Percentiles rank a stretch among this genome's conserved stretches.
phyloP scores from a whole-genome alignment of 1,140 invertebrate genomes.

The Fopius arisanus region DNA sequence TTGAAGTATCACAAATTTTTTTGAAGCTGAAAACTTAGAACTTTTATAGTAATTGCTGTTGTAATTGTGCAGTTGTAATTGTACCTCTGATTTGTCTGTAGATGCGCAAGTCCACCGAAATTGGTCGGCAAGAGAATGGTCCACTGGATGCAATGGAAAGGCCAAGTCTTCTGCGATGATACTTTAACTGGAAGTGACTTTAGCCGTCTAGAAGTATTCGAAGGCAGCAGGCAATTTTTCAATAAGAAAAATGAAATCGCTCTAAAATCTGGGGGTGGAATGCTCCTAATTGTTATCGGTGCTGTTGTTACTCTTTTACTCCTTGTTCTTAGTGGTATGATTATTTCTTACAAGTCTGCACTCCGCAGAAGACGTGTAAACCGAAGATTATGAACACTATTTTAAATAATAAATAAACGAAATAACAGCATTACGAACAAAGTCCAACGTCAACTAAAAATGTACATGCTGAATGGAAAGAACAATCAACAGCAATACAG shows the following conservation, averaged over 20 bases:
- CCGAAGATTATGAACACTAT: conserved; percentile 34
- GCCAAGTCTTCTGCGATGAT: conserved; percentile 47
- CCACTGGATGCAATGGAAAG: conserved; percentile 54
- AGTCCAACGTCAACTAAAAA: too few species aligned
- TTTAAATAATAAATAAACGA: not conserved
- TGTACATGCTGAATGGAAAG: too few species aligned
- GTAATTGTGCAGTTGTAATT: too few species aligned
- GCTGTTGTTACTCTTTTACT: not conserved
- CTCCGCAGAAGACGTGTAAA: conserved; percentile 25
- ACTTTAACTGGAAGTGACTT: not conserved
- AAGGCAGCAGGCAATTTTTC: not conserved
- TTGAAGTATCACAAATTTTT: too few species aligned
- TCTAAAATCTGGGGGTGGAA: conserved; percentile 10
- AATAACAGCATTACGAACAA: too few species aligned
- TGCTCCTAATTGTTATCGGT: conserved; percentile 4
- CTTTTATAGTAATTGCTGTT: too few species aligned
- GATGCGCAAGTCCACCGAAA: conserved; percentile 45
- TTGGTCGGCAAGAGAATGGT: conserved; percentile 45
- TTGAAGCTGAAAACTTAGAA: too few species aligned
- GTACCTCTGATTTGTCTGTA: conserved; percentile 25
- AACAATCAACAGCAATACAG: too few species aligned
- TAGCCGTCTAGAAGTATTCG: not conserved
- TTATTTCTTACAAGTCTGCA: not conserved
- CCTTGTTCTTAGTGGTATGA: conserved; percentile 1
- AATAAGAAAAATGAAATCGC: not conserved